Evolutionary conservation across 1,140 invertebrate genomes (phyloP).

Genomic region (Polypedilum pembai): DNA sequence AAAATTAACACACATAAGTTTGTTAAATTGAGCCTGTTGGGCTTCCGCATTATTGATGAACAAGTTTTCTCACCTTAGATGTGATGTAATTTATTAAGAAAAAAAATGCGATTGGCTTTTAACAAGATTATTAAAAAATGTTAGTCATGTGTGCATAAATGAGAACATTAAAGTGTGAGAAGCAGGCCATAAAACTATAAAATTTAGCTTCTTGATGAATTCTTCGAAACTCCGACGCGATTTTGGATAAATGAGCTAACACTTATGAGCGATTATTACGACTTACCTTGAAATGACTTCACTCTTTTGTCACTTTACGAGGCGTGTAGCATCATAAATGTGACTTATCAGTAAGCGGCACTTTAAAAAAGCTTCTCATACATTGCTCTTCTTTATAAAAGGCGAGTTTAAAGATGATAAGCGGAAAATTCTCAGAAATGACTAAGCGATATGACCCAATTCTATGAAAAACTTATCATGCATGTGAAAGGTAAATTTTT

Average conservation of each 20-base stretch:
- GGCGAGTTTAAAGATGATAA: too few relatives aligned
- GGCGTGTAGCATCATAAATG: not conserved
- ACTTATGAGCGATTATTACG: not conserved
- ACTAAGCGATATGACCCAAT: not conserved
- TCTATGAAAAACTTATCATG: conserved; percentile 7
- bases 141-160: not conserved
- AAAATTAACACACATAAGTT: not conserved
- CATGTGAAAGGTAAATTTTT: conserved; percentile 11
- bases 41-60: conserved; percentile 2
- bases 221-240: not conserved
- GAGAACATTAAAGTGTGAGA: not conserved
- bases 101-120: not conserved
- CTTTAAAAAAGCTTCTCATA: too few relatives aligned
- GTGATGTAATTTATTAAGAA: conserved; percentile 12
- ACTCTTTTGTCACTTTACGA: not conserved
- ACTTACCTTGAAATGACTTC: not conserved
- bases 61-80: not conserved
- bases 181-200: conserved; percentile 7
- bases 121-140: not conserved
- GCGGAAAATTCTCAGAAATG: too few relatives aligned
- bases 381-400: too few relatives aligned
- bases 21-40: not conserved
- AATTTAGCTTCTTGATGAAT: not conserved
- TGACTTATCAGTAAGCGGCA: not conserved
- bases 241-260: not conserved